A percentile compares a stretch with the other conserved stretches of the same genome.
Evolutionary conservation across 2,113 vertebrate genomes (phyloP).

Genomic region (Enhydra lutris): DNA sequence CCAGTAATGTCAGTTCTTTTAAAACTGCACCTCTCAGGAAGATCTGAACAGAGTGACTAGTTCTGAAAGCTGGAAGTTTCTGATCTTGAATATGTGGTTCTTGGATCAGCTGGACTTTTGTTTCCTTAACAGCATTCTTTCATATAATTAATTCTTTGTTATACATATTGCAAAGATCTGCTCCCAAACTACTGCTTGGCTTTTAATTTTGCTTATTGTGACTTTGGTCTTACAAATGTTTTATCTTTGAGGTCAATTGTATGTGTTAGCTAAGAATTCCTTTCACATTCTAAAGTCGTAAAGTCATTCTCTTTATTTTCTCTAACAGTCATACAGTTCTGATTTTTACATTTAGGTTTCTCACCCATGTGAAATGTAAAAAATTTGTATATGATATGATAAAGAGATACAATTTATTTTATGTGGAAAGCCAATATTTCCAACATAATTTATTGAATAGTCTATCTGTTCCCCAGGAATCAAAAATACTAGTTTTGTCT

Average conservation of each 20-base stretch:
- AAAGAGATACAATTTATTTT: conserved; percentile 3
- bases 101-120: not conserved
- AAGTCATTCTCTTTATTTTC: not conserved
- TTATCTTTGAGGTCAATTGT: conserved; percentile 22
- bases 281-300: not conserved
- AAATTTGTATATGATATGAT: conserved; percentile 4
- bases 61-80: not conserved
- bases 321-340: not conserved
- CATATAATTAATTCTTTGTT: not conserved
- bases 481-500: conserved; percentile 7
- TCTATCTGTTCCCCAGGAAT: conserved; percentile 1
- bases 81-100: not conserved
- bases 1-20: not conserved
- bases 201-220: conserved; percentile 18
- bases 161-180: not conserved
- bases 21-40: not conserved
- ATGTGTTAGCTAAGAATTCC: not conserved
- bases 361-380: not conserved
- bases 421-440: not conserved
- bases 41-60: not conserved
- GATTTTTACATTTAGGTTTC: not conserved
- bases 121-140: not conserved
- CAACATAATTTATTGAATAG: not conserved
- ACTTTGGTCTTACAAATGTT: not conserved
- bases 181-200: not conserved